A percentile compares a stretch with the other conserved stretches of the same genome.
Evolutionary conservation across 2,113 vertebrate species (phyloP).

Genomic region (Corythornis madagascariensis): DNA sequence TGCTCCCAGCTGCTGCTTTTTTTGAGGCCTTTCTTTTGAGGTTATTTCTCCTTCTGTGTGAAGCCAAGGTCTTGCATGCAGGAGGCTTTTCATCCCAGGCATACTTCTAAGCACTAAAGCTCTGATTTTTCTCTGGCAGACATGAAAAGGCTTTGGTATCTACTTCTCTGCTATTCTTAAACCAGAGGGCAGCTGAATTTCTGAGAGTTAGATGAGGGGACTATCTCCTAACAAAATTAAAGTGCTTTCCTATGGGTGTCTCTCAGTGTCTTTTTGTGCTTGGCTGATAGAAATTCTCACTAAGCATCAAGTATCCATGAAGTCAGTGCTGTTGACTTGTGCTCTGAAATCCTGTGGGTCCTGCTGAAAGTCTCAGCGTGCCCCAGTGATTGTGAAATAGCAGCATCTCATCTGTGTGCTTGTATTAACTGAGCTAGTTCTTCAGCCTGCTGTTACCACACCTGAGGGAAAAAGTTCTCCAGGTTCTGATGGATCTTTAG

Average conservation of each 20-base stretch:
- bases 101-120: not conserved
- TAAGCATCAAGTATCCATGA: not conserved
- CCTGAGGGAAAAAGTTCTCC: not conserved
- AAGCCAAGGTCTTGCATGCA: not conserved
- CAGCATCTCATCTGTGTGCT: not conserved
- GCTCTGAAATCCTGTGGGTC: not conserved
- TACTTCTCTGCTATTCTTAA: not conserved
- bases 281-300: not conserved
- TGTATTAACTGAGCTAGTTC: not conserved
- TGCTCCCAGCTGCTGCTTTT: not conserved
- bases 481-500: not conserved
- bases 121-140: not conserved
- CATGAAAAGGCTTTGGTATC: not conserved
- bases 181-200: not conserved
- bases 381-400: not conserved
- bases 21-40: not conserved
- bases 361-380: not conserved
- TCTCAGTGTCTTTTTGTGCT: not conserved
- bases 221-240: not conserved
- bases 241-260: not conserved
- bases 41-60: not conserved
- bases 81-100: not conserved
- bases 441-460: not conserved
- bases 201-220: not conserved
- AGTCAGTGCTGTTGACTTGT: not conserved